Evolutionary conservation across 2,888 invertebrate genomes (phyloP).

Genomic region (Agriotes lineatus): DNA sequence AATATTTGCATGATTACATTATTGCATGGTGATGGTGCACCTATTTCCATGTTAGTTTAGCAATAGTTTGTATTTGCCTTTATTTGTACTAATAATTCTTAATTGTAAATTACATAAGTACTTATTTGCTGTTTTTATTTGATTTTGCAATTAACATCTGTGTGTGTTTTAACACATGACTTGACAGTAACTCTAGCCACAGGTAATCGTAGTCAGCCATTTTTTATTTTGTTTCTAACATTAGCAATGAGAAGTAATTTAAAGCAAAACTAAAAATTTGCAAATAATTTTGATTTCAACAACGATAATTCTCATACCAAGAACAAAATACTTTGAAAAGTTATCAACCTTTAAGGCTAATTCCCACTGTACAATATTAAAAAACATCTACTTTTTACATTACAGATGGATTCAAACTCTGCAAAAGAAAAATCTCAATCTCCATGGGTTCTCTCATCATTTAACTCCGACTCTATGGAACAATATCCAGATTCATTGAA

Average conservation of each 20-base stretch:
- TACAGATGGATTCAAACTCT: slow-evolving; percentile 53
- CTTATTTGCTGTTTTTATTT: slow-evolving; percentile 32
- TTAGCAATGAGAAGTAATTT: too few species aligned
- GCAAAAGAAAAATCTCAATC: slow-evolving; percentile 64
- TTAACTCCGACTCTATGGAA: slow-evolving; percentile 58
- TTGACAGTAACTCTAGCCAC: slow-evolving; percentile 13
- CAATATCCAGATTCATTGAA: slow-evolving; percentile 69
- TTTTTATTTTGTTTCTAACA: slow-evolving; percentile 3
- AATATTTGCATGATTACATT: too few species aligned
- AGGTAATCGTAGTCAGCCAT: slow-evolving; percentile 22
- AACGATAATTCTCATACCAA: neutral
- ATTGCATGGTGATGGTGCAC: neutral
- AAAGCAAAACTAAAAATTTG: too few species aligned
- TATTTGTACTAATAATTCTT: neutral
- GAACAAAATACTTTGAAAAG: neutral
- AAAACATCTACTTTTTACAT: slow-evolving; percentile 13
- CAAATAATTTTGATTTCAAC: too few species aligned
- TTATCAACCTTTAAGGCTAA: neutral
- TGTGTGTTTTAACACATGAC: slow-evolving; percentile 23
- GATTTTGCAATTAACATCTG: slow-evolving; percentile 34
- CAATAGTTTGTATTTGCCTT: neutral
- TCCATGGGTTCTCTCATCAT: slow-evolving; percentile 66
- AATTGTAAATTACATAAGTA: neutral
- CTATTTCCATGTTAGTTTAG: neutral
- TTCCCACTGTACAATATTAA: too few species aligned